Evolutionary conservation across 2,888 invertebrate species (phyloP), one percentile per base, ranked within the genome.

Genomic region (Pheosia tremula): DNA sequence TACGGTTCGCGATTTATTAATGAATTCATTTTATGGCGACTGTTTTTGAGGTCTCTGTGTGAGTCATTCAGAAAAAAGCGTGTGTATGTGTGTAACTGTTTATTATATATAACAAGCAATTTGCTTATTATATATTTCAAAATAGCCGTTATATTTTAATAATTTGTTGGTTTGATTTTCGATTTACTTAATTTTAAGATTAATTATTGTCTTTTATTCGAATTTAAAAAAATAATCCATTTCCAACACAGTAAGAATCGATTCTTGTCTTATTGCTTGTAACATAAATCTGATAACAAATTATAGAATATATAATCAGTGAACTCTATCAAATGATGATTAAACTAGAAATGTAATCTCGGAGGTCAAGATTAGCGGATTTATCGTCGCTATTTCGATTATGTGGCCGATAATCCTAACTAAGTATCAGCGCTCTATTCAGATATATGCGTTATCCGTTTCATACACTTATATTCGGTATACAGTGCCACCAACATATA

Each of bases 331-430:
- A 47, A 61, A 63, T 64, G 60, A 62, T 64, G 63, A 67, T 58
- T 38, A 56, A 57, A 57, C 56, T 71, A 38, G 59, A 53, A 65
- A 61, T 60, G 41, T 47, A 49, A 63, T 65, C 7, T 61, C n/a
- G 45, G 56, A 63, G 13, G 55, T 53, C 13, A 41, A 66, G 41
- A 63, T 71, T 45, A 69, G 56, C 61, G 57, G 13, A 43, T 39
- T 59, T 61, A 60, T 63, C n/a, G 47, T 62, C 47, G n/a, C 61
- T 59, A 41, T 58, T 60, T 57, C 49, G 58, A 66, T 64, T 45
- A 63, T 67, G 66, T 58, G 55, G 61, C 60, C 57, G 59, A 66
- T 63, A 71, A 66, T 60, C 57, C 66, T 58, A 60, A 61, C 53
- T 53, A 37, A 37, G 38, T 9, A 8, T 52, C 52, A 52, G 9